Conservation (phyloP, 2,113 vertebrate genomes). For the Hydropotes inermis region DNA sequence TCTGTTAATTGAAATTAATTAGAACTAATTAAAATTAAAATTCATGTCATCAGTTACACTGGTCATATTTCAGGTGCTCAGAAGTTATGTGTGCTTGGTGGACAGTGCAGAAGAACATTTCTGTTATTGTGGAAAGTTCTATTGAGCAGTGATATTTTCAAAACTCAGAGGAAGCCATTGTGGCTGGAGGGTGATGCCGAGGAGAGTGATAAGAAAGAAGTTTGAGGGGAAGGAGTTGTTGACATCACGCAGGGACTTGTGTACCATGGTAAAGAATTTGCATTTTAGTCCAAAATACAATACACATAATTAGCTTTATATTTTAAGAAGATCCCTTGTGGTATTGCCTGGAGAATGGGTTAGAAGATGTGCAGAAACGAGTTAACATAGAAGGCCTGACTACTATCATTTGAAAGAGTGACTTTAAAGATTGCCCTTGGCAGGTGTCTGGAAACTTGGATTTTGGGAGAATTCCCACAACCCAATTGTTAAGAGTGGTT, state of each 20-base stretch:
- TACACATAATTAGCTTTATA: not conserved
- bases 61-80: not conserved
- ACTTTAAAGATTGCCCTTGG: not conserved
- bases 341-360: not conserved
- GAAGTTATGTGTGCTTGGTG: not conserved
- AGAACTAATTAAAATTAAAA: not conserved
- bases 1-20: not conserved
- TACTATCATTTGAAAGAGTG: not conserved
- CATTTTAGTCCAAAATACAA: not conserved
- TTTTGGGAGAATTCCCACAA: not conserved
- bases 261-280: not conserved
- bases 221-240: not conserved
- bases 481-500: not conserved
- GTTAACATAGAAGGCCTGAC: not conserved
- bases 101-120: not conserved
- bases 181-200: not conserved
- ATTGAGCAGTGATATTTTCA: not conserved
- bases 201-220: not conserved
- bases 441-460: not conserved
- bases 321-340: not conserved
- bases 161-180: not conserved
- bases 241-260: not conserved
- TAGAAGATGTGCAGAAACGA: not conserved
- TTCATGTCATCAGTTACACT: not conserved
- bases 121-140: not conserved